Percentiles rank a stretch among this genome's conserved stretches.
These are phyloP conservation scores for Cottus gobio DNA, from an alignment of 2,113 vertebrate species.

Conservation along the genomic window DNA sequence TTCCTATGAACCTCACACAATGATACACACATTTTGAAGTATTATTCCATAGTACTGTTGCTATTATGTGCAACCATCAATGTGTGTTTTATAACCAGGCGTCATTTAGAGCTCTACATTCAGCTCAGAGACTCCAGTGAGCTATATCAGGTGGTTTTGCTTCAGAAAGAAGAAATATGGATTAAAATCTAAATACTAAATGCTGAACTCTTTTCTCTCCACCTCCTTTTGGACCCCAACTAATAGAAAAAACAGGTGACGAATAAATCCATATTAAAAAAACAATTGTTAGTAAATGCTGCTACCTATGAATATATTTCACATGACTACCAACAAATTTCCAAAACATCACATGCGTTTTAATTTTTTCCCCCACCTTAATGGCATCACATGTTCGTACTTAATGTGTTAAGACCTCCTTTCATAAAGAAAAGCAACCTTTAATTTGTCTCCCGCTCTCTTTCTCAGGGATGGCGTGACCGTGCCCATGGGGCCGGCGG, in stretches of 20 bases:
- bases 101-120: too few relatives aligned
- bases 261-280: neutral
- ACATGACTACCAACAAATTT: neutral
- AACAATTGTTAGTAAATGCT: neutral
- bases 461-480: slow-evolving; percentile 81
- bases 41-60: too few relatives aligned
- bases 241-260: neutral
- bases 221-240: neutral
- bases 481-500: slow-evolving; percentile 87
- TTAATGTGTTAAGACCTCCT: neutral
- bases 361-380: neutral
- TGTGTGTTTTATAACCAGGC: too few relatives aligned
- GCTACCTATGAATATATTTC: neutral
- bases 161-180: too few relatives aligned
- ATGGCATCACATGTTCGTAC: too few relatives aligned
- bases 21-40: too few relatives aligned
- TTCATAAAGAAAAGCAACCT: neutral
- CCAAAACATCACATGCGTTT: neutral
- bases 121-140: too few relatives aligned
- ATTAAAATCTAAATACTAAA: too few relatives aligned
- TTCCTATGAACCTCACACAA: too few relatives aligned
- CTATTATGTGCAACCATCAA: too few relatives aligned
- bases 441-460: neutral
- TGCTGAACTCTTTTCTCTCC: too few relatives aligned
- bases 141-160: too few relatives aligned